Percentiles rank a stretch among this genome's conserved stretches.
phyloP scores from a whole-genome alignment of 2,888 invertebrate genomes.

The Drosophila ezoana region DNA sequence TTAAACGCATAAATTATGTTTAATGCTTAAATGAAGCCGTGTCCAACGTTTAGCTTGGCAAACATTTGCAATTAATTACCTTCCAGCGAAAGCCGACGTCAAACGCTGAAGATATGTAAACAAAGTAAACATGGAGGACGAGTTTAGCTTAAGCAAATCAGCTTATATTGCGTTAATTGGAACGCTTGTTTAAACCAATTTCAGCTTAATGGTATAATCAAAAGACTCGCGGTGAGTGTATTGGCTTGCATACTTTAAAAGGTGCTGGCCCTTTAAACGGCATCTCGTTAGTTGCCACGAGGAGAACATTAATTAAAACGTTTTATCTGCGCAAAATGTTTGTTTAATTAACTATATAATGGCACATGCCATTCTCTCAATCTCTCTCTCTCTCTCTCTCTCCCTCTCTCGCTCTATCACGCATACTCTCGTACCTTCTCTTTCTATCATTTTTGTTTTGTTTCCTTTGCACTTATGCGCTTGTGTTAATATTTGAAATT shows the following conservation, averaged over 20 bases:
- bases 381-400: background rate
- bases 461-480: constrained; percentile 23
- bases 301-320: constrained; percentile 72
- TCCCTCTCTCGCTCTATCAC: background rate
- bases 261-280: constrained; percentile 53
- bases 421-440: constrained; percentile 1
- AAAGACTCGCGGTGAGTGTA: constrained; percentile 16
- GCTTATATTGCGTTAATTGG: no score
- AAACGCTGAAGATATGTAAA: no score
- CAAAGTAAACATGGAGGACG: no score
- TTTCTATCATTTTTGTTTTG: background rate
- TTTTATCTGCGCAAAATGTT: constrained; percentile 74
- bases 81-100: no score
- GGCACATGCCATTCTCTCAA: constrained; percentile 48
- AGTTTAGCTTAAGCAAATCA: no score
- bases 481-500: constrained; percentile 74
- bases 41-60: no score
- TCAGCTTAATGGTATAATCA: background rate
- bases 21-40: constrained; percentile 6
- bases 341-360: constrained; percentile 79
- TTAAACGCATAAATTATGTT: constrained; percentile 26
- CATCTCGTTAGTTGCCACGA: constrained; percentile 39
- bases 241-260: constrained; percentile 60
- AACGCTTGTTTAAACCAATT: no score
- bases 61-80: background rate